These are phyloP conservation scores for Amia ocellicauda DNA, from an alignment of 2,113 vertebrate species.

Conservation along the genomic window DNA sequence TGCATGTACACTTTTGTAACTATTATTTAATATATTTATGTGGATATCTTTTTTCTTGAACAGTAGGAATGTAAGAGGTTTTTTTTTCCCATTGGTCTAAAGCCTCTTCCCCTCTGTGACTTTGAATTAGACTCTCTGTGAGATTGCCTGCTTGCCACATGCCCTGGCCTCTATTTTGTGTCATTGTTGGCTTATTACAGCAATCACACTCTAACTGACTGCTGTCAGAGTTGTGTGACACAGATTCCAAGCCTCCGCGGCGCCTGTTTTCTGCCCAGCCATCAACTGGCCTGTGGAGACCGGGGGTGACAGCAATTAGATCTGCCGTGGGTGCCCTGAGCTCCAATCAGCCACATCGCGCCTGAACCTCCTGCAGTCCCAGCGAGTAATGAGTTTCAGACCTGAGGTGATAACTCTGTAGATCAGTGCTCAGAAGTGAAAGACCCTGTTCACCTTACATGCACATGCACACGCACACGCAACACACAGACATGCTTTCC, in stretches of 20 bases:
- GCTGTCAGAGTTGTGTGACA: not conserved
- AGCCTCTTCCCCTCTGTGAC: too few species aligned
- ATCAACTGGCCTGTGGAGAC: not conserved
- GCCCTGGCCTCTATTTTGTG: not conserved
- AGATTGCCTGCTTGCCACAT: not conserved
- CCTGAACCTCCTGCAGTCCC: not conserved
- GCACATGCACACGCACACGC: too few species aligned
- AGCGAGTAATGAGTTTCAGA: not conserved
- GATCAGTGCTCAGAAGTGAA: not conserved
- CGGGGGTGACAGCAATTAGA: not conserved
- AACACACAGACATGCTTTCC: too few species aligned
- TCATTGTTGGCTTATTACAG: not conserved
- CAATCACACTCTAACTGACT: slow-evolving; percentile 1
- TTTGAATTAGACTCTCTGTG: too few species aligned
- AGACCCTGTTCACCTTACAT: too few species aligned
- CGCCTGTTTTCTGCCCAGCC: not conserved
- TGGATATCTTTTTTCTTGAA: too few species aligned
- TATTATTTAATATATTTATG: too few species aligned
- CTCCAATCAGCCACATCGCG: not conserved
- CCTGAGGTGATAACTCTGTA: slow-evolving; percentile 1
- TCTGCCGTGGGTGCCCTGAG: not conserved
- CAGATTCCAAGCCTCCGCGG: not conserved
- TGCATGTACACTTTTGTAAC: too few species aligned
- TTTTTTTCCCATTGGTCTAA: too few species aligned
- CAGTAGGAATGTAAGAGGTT: too few species aligned